Percentiles rank a stretch among this genome's conserved stretches.
Conservation (phyloP, 2,888 invertebrate species). For the Agrotis clavis region DNA sequence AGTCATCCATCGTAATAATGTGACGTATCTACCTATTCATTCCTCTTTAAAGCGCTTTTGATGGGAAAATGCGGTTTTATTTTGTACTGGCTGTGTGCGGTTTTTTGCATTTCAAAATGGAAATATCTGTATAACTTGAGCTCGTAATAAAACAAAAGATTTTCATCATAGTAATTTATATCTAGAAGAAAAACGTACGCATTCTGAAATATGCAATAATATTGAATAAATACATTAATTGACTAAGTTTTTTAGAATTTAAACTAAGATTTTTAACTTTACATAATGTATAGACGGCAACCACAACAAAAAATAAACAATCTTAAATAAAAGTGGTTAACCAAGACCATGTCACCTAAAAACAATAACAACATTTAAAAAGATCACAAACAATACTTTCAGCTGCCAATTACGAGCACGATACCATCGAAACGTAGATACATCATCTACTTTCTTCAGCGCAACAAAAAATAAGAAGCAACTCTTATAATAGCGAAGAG, state of each 20-base stretch:
- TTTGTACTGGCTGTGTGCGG: slow-evolving; percentile 9
- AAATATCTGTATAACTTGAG: background rate
- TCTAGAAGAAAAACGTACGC: too few species aligned
- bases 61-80: slow-evolving; percentile 42
- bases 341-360: too few species aligned
- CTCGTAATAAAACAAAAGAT: too few species aligned
- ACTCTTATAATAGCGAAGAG: slow-evolving; percentile 38
- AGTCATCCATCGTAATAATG: slow-evolving; percentile 68
- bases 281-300: too few species aligned
- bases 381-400: slow-evolving; percentile 19
- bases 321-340: too few species aligned
- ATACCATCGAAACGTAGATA: slow-evolving; percentile 33
- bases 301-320: too few species aligned
- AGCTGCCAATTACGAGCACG: slow-evolving; percentile 44
- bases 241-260: too few species aligned
- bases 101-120: slow-evolving; percentile 20
- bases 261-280: too few species aligned
- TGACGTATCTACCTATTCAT: slow-evolving; percentile 62
- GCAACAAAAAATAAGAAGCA: slow-evolving; percentile 45
- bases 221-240: too few species aligned
- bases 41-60: slow-evolving; percentile 49
- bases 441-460: slow-evolving; percentile 46
- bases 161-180: background rate
- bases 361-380: background rate
- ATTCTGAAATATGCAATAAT: too few species aligned